phyloP scores from a whole-genome alignment of 1,140 invertebrate species.

The Dinothrombium tinctorium region DNA sequence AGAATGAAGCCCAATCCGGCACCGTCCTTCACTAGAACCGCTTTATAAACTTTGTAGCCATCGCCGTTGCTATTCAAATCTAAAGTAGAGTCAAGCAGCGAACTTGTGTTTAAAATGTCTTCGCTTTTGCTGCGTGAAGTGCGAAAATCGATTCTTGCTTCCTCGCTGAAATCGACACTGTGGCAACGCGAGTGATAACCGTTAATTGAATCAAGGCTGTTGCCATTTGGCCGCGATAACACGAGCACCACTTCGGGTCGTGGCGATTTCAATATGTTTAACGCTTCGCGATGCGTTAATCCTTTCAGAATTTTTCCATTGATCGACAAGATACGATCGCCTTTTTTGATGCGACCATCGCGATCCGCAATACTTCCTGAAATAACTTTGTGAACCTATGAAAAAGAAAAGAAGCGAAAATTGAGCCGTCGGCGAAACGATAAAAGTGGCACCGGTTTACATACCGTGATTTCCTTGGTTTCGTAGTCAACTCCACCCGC shows the following conservation, averaged over 20 bases:
- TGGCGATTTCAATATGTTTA: constrained; percentile 55
- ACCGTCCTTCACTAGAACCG: constrained; percentile 55
- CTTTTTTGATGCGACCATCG: constrained; percentile 58
- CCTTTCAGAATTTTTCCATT: constrained; percentile 58
- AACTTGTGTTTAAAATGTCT: too few relatives aligned
- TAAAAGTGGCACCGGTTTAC: constrained; percentile 13
- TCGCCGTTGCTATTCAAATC: not conserved
- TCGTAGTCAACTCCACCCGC: constrained; percentile 69
- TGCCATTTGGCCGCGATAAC: constrained; percentile 24
- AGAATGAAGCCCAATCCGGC: constrained; percentile 73
- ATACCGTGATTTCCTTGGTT: constrained; percentile 64
- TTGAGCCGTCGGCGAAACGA: not conserved
- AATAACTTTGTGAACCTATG: constrained; percentile 58
- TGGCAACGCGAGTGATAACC: not conserved
- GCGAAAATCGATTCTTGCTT: too few relatives aligned
- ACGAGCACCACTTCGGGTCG: constrained; percentile 39
- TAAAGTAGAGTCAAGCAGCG: too few relatives aligned
- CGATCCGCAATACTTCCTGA: constrained; percentile 55
- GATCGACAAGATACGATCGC: constrained; percentile 62
- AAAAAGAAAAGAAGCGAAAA: constrained; percentile 5
- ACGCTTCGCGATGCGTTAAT: constrained; percentile 54
- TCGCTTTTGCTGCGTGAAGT: too few relatives aligned
- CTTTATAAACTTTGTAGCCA: constrained; percentile 13
- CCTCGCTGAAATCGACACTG: too few relatives aligned
- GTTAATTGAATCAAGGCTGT: not conserved